Evolutionary conservation across 2,113 vertebrate species (phyloP).

Genomic region (Stegastes partitus): DNA sequence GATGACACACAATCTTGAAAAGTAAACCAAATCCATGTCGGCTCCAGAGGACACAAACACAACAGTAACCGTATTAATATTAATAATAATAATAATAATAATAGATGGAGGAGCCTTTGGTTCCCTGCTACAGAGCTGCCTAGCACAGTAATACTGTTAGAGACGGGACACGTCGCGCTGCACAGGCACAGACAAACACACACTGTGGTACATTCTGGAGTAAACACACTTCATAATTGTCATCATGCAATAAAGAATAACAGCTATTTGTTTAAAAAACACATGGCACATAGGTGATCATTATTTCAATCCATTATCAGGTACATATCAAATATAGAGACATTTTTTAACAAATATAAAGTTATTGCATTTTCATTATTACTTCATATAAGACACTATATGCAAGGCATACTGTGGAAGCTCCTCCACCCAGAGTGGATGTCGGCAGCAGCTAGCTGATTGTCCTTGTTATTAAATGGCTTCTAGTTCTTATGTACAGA

Average conservation of each 20-base stretch:
- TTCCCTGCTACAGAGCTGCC: conserved; percentile 83
- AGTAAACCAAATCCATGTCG: conserved; percentile 7
- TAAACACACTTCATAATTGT: conserved; percentile 84
- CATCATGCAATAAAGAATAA: conserved; percentile 88
- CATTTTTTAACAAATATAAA: conserved; percentile 84
- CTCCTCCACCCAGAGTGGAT: conserved; percentile 45
- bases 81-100: conserved; percentile 29
- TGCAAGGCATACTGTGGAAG: conserved; percentile 76
- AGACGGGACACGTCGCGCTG: conserved; percentile 86
- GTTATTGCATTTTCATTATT: conserved; percentile 83
- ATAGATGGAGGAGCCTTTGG: conserved; percentile 45
- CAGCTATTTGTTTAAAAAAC: conserved; percentile 61
- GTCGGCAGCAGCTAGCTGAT: conserved; percentile 82
- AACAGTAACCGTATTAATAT: conserved; percentile 9
- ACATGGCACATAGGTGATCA: conserved; percentile 87
- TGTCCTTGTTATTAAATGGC: conserved; percentile 85
- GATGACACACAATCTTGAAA: conserved; percentile 2
- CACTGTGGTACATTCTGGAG: conserved; percentile 83
- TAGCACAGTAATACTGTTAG: conserved; percentile 90
- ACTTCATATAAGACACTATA: conserved; percentile 85
- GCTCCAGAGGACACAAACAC: conserved; percentile 31
- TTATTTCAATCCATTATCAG: conserved; percentile 74
- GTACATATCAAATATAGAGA: conserved; percentile 83
- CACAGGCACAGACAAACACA: conserved; percentile 82
- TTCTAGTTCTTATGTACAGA: conserved; percentile 58